Conservation (phyloP, 2,113 vertebrate species). For the Mesocricetus auratus region DNA sequence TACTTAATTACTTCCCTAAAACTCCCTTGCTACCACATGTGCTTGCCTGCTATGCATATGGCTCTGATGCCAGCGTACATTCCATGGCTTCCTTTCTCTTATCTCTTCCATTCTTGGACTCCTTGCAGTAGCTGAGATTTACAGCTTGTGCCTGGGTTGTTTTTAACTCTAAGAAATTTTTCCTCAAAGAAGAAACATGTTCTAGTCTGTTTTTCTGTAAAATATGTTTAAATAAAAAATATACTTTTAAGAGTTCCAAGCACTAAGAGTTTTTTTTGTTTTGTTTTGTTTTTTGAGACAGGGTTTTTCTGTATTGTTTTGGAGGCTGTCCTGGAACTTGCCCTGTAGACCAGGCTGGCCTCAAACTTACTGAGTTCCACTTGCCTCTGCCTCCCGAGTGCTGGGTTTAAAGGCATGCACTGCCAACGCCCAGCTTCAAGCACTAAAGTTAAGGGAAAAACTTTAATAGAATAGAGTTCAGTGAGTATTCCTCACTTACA, state of each 20-base stretch:
- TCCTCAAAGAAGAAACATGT: background rate
- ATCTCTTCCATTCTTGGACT: background rate
- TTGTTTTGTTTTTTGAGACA: too few species aligned
- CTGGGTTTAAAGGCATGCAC: too few species aligned
- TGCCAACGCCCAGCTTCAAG: too few species aligned
- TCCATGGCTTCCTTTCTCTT: background rate
- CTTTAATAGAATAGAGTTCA: background rate
- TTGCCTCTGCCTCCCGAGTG: too few species aligned
- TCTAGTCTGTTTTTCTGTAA: background rate
- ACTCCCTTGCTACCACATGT: background rate
- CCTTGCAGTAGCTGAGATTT: background rate
- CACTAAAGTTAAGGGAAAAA: background rate
- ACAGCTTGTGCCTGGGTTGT: background rate
- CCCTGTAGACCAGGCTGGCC: too few species aligned
- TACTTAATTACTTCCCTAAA: background rate
- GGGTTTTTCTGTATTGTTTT: too few species aligned
- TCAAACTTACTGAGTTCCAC: too few species aligned
- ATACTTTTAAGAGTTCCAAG: constrained; percentile 1
- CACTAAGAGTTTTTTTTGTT: too few species aligned
- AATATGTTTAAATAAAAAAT: background rate
- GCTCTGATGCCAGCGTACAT: background rate
- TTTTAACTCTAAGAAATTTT: background rate
- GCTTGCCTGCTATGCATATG: background rate
- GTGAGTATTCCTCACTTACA: background rate
- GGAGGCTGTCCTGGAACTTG: too few species aligned